phyloP scores from a whole-genome alignment of 2,113 vertebrate genomes.

The Leucosticte australis region DNA sequence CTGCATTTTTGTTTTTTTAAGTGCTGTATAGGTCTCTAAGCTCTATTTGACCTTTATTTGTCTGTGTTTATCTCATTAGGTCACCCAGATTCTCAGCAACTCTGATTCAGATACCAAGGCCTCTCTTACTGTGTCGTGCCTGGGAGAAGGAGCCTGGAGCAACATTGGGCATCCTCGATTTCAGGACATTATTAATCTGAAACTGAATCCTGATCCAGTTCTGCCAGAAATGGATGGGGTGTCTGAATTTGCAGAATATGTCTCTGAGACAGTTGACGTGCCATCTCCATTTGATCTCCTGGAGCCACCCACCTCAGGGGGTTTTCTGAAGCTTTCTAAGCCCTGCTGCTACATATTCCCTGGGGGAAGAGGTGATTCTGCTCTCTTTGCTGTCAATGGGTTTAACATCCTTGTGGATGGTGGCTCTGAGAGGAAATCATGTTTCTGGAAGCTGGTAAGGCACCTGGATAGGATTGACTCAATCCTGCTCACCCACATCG shows the following conservation, averaged over 20 bases:
- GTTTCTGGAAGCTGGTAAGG: conserved; percentile 98
- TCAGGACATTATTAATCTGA: conserved; percentile 81
- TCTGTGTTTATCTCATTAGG: conserved; percentile 73
- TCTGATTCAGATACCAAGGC: conserved; percentile 75
- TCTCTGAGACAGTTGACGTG: conserved; percentile 93
- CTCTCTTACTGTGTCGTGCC: conserved; percentile 88
- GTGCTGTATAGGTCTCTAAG: neutral
- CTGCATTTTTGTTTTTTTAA: neutral
- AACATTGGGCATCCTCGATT: conserved; percentile 83
- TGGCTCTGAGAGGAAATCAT: conserved; percentile 93
- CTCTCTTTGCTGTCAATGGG: conserved; percentile 95
- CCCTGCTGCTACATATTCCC: conserved; percentile 99
- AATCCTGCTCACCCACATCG: conserved; percentile 94
- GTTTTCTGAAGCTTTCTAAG: conserved; percentile 96
- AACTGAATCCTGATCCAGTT: conserved; percentile 85
- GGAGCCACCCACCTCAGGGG: conserved; percentile 96
- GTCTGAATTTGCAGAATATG: conserved; percentile 91
- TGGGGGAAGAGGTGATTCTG: conserved; percentile 94
- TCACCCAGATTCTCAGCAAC: conserved; percentile 82
- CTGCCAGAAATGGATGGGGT: conserved; percentile 93
- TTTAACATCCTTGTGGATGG: conserved; percentile 98
- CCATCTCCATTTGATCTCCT: conserved; percentile 94
- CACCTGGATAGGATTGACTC: conserved; percentile 97
- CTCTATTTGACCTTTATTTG: neutral
- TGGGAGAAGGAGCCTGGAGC: conserved; percentile 91